Evolutionary conservation across 2,888 invertebrate species (phyloP).

Genomic region (Pyrrhia umbra): DNA sequence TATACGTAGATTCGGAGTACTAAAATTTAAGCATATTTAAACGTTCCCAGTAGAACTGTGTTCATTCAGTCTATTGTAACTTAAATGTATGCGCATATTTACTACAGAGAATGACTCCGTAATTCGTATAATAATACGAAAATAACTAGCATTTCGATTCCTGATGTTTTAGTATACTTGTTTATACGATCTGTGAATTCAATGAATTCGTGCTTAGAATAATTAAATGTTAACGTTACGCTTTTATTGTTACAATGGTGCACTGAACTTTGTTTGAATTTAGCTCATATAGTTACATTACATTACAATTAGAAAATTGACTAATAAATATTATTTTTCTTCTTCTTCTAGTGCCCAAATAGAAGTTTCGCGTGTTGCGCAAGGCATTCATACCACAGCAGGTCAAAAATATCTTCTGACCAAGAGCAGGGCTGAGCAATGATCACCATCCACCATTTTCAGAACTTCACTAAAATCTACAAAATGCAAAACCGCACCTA

Average conservation of each 20-base stretch:
- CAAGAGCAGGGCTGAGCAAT: too few species aligned
- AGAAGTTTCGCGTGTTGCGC: too few species aligned
- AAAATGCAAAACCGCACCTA: conserved; percentile 26
- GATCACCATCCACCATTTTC: conserved; percentile 14
- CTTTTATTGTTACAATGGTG: not conserved
- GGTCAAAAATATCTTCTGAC: too few species aligned
- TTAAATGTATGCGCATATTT: conserved; percentile 59
- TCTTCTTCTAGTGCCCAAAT: too few species aligned
- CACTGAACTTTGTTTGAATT: not conserved
- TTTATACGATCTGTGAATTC: not conserved
- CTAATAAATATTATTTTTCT: too few species aligned
- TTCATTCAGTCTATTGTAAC: conserved; percentile 52
- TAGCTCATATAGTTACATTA: not conserved
- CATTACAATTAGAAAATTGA: not conserved
- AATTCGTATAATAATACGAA: conserved; percentile 44
- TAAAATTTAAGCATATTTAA: conserved; percentile 45
- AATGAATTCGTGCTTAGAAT: not conserved
- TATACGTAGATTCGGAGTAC: not conserved
- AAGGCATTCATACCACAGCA: too few species aligned
- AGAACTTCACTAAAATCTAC: conserved; percentile 7
- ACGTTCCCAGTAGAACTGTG: conserved; percentile 37
- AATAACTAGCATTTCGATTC: conserved; percentile 23
- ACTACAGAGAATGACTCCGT: conserved; percentile 38
- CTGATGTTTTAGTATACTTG: conserved; percentile 26
- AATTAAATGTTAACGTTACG: not conserved